These are phyloP conservation scores for Rhabdornis inornatus DNA, from an alignment of 2,113 vertebrate species.

Conservation along the genomic window DNA sequence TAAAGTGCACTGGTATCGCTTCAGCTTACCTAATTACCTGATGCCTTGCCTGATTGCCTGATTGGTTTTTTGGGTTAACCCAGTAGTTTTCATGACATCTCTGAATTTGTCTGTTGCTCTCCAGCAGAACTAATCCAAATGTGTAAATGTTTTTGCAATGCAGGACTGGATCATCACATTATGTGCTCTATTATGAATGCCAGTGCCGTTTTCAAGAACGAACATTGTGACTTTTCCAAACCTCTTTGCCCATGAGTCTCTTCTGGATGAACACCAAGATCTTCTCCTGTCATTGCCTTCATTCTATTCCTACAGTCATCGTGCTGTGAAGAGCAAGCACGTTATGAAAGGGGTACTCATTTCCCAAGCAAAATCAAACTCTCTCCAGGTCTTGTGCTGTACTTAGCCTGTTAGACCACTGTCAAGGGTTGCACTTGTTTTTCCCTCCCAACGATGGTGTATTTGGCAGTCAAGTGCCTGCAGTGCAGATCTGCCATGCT, in stretches of 20 bases:
- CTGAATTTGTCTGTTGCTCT: conserved; percentile 14
- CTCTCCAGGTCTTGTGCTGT: background rate
- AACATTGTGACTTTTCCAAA: conserved; percentile 13
- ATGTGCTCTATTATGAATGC: background rate
- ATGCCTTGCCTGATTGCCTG: background rate
- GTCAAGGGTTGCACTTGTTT: background rate
- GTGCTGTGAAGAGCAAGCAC: background rate
- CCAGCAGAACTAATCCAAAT: background rate
- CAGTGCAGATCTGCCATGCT: background rate
- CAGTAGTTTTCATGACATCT: background rate
- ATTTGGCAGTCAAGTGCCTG: background rate
- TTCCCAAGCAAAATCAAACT: conserved; percentile 24
- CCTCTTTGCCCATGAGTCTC: background rate
- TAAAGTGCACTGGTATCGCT: background rate
- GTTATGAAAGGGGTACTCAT: background rate
- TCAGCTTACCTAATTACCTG: conserved; percentile 31
- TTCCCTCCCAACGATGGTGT: background rate
- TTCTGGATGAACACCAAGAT: background rate
- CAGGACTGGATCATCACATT: background rate
- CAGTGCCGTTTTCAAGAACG: background rate
- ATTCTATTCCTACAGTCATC: background rate
- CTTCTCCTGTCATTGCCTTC: background rate
- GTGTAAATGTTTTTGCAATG: background rate
- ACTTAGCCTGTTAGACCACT: background rate
- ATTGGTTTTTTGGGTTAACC: background rate